Conservation (phyloP, 2,888 invertebrate species). For the Philhelius pedissequus region DNA sequence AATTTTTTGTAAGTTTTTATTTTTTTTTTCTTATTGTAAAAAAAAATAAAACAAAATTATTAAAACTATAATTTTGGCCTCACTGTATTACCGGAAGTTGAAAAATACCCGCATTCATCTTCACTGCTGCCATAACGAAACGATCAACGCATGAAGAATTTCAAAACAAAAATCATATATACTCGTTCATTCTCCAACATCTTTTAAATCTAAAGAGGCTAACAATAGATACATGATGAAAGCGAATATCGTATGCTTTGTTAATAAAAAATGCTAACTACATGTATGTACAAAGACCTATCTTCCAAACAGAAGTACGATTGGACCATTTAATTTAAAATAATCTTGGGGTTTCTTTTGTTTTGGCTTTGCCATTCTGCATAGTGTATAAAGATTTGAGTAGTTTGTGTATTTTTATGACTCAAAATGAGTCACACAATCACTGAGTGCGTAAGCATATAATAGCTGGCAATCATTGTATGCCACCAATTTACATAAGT, state of each 20-base stretch:
- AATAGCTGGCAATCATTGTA: slow-evolving; percentile 14
- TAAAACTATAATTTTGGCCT: no score
- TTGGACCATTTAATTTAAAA: background rate
- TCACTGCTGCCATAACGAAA: background rate
- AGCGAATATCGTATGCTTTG: background rate
- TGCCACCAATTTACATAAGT: slow-evolving; percentile 46
- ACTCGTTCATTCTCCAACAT: background rate
- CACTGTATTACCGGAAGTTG: slow-evolving; percentile 42
- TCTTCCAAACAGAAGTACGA: background rate
- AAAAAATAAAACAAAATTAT: no score
- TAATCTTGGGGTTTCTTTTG: background rate
- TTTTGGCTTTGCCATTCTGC: background rate
- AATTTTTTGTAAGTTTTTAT: no score
- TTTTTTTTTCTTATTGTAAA: no score
- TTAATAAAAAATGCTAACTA: no score
- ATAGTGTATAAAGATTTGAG: background rate
- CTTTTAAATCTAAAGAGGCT: background rate
- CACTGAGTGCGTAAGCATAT: background rate
- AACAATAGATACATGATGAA: background rate
- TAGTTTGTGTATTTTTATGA: background rate
- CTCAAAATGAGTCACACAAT: background rate
- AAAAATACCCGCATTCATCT: background rate
- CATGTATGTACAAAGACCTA: no score
- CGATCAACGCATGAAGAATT: background rate
- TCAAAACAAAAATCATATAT: background rate